phyloP scores from a whole-genome alignment of 35 echinoderm and acorn worm genomes.

The Patiria miniata region DNA sequence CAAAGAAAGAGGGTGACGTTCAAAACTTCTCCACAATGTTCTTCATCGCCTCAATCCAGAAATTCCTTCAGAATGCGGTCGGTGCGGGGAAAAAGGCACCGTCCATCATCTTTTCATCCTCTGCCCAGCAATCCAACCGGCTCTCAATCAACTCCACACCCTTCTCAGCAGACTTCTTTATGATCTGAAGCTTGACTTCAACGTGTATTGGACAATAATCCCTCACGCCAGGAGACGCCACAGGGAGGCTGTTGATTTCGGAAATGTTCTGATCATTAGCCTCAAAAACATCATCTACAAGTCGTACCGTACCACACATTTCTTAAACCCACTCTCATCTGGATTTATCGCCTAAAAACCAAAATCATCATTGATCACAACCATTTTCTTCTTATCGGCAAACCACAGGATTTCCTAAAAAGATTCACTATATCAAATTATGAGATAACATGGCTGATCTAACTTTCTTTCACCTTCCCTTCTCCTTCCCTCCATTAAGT shows the following conservation, averaged over 20 bases:
- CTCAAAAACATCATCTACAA: too few relatives aligned
- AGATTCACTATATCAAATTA: neutral
- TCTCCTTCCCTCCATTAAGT: too few relatives aligned
- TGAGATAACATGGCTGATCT: neutral
- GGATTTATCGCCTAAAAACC: neutral
- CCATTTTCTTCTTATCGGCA: neutral
- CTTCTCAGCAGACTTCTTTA: neutral
- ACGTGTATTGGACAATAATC: neutral
- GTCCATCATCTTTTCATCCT: neutral
- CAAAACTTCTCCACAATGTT: neutral
- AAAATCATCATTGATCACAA: neutral
- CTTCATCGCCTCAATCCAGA: neutral
- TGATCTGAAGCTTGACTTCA: neutral
- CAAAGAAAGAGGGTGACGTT: neutral
- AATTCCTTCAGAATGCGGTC: neutral
- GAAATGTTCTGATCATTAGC: neutral
- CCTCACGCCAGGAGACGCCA: neutral
- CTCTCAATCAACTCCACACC: neutral
- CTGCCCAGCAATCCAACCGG: neutral
- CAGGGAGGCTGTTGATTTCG: neutral
- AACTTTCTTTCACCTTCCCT: neutral
- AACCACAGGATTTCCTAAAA: too few relatives aligned
- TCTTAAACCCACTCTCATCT: neutral
- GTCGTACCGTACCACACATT: neutral
- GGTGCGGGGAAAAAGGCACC: neutral